Evolutionary conservation across 2,113 vertebrate species (phyloP).

Genomic region (Lophotis ruficrista): DNA sequence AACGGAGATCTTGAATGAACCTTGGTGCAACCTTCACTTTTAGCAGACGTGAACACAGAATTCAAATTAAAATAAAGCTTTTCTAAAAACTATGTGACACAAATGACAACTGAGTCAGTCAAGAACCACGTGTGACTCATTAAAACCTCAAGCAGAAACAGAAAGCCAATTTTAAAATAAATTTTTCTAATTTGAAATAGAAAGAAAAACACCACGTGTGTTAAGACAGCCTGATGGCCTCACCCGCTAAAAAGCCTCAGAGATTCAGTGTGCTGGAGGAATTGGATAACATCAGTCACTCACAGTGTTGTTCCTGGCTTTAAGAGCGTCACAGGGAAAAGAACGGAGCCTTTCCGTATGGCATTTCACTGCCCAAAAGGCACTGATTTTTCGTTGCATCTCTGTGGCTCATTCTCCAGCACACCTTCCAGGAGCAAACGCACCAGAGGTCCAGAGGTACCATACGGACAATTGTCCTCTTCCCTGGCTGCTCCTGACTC

Average conservation of each 20-base stretch:
- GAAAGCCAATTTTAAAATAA: not conserved
- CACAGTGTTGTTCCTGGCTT: not conserved
- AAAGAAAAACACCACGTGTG: not conserved
- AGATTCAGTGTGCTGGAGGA: not conserved
- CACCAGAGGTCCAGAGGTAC: not conserved
- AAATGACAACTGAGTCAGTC: not conserved
- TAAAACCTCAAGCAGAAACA: not conserved
- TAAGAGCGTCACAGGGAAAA: not conserved
- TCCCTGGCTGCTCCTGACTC: not conserved
- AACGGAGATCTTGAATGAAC: not conserved
- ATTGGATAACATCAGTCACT: not conserved
- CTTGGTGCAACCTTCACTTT: not conserved
- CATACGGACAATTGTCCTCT: not conserved
- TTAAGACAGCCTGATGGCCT: not conserved
- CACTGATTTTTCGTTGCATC: not conserved
- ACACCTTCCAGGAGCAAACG: not conserved
- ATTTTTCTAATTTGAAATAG: conserved; percentile 6
- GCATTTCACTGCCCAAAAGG: not conserved
- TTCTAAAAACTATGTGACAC: not conserved
- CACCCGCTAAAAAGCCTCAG: not conserved
- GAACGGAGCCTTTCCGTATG: accelerated
- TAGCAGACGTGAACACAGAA: not conserved
- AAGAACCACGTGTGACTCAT: not conserved
- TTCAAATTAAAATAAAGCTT: not conserved
- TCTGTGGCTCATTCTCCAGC: not conserved